Conservation (phyloP, 2,797 vertebrate genomes). For the Emydoidea blandingii region DNA sequence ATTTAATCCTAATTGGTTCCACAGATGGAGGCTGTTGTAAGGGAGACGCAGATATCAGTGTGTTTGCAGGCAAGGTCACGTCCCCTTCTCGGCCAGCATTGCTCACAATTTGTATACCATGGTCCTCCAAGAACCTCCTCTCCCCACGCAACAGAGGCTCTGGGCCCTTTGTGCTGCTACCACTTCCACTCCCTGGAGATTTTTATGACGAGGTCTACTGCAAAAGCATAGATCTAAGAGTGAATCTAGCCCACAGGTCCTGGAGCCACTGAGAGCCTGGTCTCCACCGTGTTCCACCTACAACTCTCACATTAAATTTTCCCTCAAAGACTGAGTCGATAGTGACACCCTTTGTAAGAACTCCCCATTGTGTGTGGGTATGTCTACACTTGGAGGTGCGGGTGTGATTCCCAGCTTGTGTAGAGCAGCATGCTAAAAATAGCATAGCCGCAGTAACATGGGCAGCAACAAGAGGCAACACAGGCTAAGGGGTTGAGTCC, state of each 20-base stretch:
- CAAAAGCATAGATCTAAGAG: not conserved
- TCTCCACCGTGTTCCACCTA: not conserved
- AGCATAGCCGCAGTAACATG: not conserved
- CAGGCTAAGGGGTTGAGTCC: not conserved
- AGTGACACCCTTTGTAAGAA: not conserved
- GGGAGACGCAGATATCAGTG: not conserved
- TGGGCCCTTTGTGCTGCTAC: rapidly evolving
- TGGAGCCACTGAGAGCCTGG: not conserved
- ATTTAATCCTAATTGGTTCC: not conserved
- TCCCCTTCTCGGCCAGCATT: not conserved
- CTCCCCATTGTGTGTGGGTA: too few species aligned
- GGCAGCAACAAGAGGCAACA: too few species aligned
- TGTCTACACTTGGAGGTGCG: not conserved
- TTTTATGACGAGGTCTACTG: not conserved
- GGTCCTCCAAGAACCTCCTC: not conserved
- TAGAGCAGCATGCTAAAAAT: not conserved
- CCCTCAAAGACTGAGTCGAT: not conserved
- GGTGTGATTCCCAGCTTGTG: not conserved
- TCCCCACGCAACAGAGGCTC: not conserved
- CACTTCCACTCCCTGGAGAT: not conserved
- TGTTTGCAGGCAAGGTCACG: not conserved
- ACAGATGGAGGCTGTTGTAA: not conserved
- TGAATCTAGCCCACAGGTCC: not conserved
- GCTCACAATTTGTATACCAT: not conserved
- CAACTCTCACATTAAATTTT: not conserved